Conservation (phyloP, 2,888 invertebrate genomes). For the Plebejus argus region DNA sequence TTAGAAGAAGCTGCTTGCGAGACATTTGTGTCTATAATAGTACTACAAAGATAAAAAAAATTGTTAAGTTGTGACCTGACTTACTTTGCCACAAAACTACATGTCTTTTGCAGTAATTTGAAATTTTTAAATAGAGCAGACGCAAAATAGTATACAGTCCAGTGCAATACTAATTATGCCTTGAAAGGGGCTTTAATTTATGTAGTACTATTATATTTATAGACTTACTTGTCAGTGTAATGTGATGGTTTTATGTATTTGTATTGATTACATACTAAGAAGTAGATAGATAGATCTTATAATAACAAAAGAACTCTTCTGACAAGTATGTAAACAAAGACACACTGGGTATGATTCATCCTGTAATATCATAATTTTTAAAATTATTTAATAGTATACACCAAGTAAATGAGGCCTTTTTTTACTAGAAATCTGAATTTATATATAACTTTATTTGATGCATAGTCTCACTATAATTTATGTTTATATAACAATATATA, state of each 20-base stretch:
- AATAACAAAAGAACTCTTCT: neutral
- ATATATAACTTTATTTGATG: constrained; percentile 43
- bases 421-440: constrained; percentile 49
- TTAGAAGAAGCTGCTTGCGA: neutral
- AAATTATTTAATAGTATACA: constrained; percentile 46
- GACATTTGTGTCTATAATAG: constrained; percentile 15
- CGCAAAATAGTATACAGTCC: neutral
- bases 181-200: neutral
- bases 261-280: neutral
- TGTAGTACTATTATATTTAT: neutral
- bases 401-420: constrained; percentile 71
- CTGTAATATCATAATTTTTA: constrained; percentile 14
- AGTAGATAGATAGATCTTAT: neutral
- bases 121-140: neutral
- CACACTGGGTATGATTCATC: constrained; percentile 15
- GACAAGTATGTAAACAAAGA: neutral
- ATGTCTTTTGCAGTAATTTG: neutral
- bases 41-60: neutral
- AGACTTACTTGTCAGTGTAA: neutral
- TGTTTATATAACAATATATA: constrained; percentile 35
- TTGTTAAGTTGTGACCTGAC: neutral
- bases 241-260: neutral
- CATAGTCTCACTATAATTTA: constrained; percentile 34
- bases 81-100: neutral
- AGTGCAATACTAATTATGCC: neutral